These are phyloP conservation scores for Mycetomoellerius zeteki DNA, from an alignment of 1,140 invertebrate species.

Conservation along the genomic window DNA sequence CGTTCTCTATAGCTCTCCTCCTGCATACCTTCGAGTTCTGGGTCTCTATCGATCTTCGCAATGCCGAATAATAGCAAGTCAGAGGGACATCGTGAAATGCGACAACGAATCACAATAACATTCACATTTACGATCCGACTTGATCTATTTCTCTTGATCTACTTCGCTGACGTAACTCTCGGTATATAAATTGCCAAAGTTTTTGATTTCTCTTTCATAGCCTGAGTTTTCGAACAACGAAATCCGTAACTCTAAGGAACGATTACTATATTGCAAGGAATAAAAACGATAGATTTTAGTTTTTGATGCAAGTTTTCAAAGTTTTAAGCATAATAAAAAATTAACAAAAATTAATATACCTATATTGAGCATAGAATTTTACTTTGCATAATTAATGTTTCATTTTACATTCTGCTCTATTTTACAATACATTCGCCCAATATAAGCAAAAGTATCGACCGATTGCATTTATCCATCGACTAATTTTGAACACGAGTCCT, in stretches of 20 bases:
- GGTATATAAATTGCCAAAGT: slow-evolving; percentile 39
- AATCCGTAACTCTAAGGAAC: slow-evolving; percentile 36
- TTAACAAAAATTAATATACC: not conserved
- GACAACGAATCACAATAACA: slow-evolving; percentile 47
- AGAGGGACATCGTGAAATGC: slow-evolving; percentile 27
- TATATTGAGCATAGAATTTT: not conserved
- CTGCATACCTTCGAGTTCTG: slow-evolving; percentile 13
- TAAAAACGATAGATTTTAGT: not conserved
- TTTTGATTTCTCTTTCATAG: slow-evolving; percentile 49
- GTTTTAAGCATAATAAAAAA: not conserved
- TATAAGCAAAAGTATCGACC: slow-evolving; percentile 52
- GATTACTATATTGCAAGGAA: not conserved
- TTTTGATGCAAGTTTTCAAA: not conserved
- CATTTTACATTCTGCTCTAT: not conserved
- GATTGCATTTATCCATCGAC: slow-evolving; percentile 46
- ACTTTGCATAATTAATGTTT: not conserved
- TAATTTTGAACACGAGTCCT: slow-evolving; percentile 36
- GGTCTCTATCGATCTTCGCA: slow-evolving; percentile 15
- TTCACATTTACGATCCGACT: slow-evolving; percentile 24
- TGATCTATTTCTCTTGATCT: slow-evolving; percentile 28
- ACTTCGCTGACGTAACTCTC: slow-evolving; percentile 24
- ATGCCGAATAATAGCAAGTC: not conserved
- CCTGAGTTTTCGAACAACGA: slow-evolving; percentile 8
- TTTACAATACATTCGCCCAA: slow-evolving; percentile 16
- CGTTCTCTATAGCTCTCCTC: slow-evolving; percentile 3